Percentiles rank a stretch among this genome's conserved stretches.
Evolutionary conservation across 2,888 invertebrate species (phyloP).

Genomic region (Glaucopsyche alexis): DNA sequence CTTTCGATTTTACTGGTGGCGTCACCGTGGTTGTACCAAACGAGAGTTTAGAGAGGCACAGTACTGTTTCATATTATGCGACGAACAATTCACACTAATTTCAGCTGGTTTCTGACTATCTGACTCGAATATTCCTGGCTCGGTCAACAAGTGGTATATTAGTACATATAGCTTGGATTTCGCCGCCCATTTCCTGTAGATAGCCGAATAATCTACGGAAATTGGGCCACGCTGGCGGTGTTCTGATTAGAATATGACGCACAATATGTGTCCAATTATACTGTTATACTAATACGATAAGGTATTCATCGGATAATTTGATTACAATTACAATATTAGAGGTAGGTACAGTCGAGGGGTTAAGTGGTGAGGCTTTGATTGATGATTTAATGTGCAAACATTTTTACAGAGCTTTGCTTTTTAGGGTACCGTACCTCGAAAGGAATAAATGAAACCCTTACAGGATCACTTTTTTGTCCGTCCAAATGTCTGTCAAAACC

Average conservation of each 20-base stretch:
- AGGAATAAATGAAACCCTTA: no score
- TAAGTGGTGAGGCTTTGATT: background rate
- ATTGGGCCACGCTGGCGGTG: conserved; percentile 45
- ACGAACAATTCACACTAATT: background rate
- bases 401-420: background rate
- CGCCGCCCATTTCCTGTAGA: conserved; percentile 39
- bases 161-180: conserved; percentile 27
- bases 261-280: conserved; percentile 32
- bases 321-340: conserved; percentile 27
- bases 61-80: background rate
- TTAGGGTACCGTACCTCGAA: no score
- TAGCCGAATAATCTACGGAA: conserved; percentile 45
- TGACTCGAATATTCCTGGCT: background rate
- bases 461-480: no score
- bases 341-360: background rate
- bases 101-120: background rate
- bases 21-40: no score
- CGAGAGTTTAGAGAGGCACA: no score
- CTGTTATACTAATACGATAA: conserved; percentile 16
- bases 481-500: no score
- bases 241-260: conserved; percentile 42
- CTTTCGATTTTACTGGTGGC: no score
- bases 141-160: conserved; percentile 21
- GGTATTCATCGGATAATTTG: conserved; percentile 20
- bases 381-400: background rate